These are phyloP conservation scores for Alfaro cultratus DNA, from an alignment of 2,797 vertebrate species.

Conservation along the genomic window DNA sequence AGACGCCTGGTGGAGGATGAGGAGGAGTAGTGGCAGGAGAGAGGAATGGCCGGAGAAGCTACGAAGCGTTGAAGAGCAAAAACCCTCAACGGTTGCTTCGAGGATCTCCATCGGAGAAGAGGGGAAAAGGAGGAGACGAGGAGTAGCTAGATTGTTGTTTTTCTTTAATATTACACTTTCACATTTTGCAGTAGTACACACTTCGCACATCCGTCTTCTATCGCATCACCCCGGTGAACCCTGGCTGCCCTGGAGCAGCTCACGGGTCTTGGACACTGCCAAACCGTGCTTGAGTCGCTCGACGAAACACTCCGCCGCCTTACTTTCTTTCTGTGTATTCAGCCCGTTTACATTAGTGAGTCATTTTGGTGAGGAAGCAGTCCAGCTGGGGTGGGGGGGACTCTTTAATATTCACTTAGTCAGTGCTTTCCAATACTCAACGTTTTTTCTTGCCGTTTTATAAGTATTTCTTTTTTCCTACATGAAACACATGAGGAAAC, in stretches of 20 bases:
- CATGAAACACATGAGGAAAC: constrained; percentile 43
- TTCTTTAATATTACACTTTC: constrained; percentile 78
- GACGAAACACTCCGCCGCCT: constrained; percentile 41
- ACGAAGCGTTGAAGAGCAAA: constrained; percentile 59
- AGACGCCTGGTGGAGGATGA: constrained; percentile 26
- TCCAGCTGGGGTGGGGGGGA: constrained; percentile 26
- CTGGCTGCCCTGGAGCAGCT: constrained; percentile 81
- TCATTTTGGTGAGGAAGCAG: constrained; percentile 49
- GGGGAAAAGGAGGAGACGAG: constrained; percentile 49
- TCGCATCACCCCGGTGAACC: constrained; percentile 77
- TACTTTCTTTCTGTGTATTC: constrained; percentile 69
- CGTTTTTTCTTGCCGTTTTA: constrained; percentile 50
- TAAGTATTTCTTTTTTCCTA: constrained; percentile 13
- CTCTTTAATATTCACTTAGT: constrained; percentile 59
- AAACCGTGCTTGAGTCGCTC: constrained; percentile 66
- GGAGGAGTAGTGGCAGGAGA: constrained; percentile 43
- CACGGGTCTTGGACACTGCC: constrained; percentile 84
- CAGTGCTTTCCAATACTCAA: constrained; percentile 49
- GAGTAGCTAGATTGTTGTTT: constrained; percentile 78
- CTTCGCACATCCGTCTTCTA: constrained; percentile 68
- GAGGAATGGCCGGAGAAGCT: constrained; percentile 63
- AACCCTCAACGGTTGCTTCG: constrained; percentile 35
- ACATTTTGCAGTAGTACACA: constrained; percentile 57
- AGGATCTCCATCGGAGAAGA: constrained; percentile 39
- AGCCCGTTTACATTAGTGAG: constrained; percentile 58